A percentile compares a stretch with the other conserved stretches of the same genome.
phyloP scores from a whole-genome alignment of 2,797 vertebrate genomes.

The Astyanax mexicanus region DNA sequence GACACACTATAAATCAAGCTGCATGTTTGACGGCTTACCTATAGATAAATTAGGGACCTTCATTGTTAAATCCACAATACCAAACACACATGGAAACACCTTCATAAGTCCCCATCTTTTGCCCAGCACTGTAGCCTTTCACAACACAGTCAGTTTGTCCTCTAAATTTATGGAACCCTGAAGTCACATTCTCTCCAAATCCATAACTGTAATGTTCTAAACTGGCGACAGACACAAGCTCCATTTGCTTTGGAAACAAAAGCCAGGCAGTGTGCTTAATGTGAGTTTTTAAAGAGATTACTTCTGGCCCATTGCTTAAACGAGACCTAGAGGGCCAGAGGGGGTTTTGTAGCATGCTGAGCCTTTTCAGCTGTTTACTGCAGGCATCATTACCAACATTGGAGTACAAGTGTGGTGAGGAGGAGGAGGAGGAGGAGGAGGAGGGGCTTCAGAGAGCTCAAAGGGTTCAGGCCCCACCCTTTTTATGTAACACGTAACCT shows the following conservation, averaged over 20 bases:
- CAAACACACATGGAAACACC: too few relatives aligned
- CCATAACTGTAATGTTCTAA: constrained; percentile 35
- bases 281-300: constrained; percentile 59
- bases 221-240: constrained; percentile 6
- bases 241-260: constrained; percentile 43
- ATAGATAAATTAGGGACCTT: too few relatives aligned
- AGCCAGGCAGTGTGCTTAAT: constrained; percentile 50
- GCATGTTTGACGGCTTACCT: too few relatives aligned
- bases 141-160: background rate
- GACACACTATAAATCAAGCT: too few relatives aligned
- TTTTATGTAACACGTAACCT: background rate
- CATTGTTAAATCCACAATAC: too few relatives aligned
- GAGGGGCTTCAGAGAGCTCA: constrained; percentile 18
- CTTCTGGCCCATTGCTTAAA: constrained; percentile 68
- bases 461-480: background rate
- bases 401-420: too few relatives aligned
- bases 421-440: background rate
- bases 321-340: constrained; percentile 65
- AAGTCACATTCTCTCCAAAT: constrained; percentile 27
- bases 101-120: background rate
- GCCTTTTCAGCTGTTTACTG: constrained; percentile 69
- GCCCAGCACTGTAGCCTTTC: background rate
- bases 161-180: constrained; percentile 1
- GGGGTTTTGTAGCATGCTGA: constrained; percentile 44
- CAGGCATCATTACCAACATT: constrained; percentile 64